These are phyloP conservation scores for Discoglossus pictus DNA, from an alignment of 2,797 vertebrate genomes.

Conservation along the genomic window DNA sequence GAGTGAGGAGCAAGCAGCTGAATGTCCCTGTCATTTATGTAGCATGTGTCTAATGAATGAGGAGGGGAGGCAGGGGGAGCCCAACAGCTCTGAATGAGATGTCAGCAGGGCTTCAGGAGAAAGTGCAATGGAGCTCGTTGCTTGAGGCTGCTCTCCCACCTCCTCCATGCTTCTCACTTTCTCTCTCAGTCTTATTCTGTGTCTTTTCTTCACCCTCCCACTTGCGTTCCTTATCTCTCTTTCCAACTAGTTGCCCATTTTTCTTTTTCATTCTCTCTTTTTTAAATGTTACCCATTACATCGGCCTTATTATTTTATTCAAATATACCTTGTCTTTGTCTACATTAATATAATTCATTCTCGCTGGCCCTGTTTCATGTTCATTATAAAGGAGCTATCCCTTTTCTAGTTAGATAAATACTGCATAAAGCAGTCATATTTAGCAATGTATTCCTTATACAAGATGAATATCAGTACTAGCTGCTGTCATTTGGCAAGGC, in stretches of 20 bases:
- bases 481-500: no score
- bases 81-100: conserved; percentile 37
- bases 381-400: no score
- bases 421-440: no score
- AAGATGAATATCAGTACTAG: no score
- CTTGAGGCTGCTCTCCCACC: conserved; percentile 30
- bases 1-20: conserved; percentile 16
- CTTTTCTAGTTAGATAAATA: no score
- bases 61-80: conserved; percentile 45
- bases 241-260: not conserved
- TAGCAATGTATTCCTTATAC: no score
- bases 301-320: no score
- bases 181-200: conserved; percentile 18
- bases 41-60: conserved; percentile 40
- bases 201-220: conserved; percentile 7
- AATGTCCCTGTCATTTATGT: conserved; percentile 37
- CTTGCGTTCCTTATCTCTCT: not conserved
- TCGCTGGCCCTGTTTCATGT: no score
- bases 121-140: conserved; percentile 33
- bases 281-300: no score
- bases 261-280: not conserved
- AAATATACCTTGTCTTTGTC: no score
- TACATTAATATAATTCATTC: no score
- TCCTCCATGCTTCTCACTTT: conserved; percentile 20
- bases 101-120: conserved; percentile 34